Percentiles rank a stretch among this genome's conserved stretches.
phyloP scores from a whole-genome alignment of 2,888 invertebrate genomes.

The Chrysomela aeneicollis region DNA sequence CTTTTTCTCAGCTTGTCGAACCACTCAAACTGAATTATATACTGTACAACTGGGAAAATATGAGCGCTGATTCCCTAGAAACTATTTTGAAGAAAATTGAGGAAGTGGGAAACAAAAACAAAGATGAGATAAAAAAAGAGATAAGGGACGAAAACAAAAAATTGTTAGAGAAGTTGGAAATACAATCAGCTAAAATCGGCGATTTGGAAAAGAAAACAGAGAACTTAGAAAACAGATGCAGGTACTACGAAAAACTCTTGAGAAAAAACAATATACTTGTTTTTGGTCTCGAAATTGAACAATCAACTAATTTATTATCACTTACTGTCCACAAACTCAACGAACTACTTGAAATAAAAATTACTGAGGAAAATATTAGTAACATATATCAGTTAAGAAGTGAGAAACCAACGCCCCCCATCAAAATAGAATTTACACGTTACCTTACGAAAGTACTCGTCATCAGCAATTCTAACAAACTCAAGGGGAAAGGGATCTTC shows the following conservation, averaged over 20 bases:
- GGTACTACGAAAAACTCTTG: background rate
- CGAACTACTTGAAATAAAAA: background rate
- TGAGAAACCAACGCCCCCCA: no score
- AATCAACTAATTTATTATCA: background rate
- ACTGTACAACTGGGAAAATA: background rate
- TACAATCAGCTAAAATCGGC: background rate
- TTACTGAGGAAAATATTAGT: background rate
- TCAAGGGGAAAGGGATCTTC: no score
- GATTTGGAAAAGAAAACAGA: background rate
- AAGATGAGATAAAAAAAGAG: slow-evolving; percentile 2
- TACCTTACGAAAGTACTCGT: no score
- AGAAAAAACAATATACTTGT: slow-evolving; percentile 4
- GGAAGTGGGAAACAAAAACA: background rate
- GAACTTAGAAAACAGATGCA: background rate
- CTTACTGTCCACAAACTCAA: background rate
- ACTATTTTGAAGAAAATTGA: background rate
- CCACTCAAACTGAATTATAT: no score
- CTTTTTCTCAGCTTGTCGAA: background rate
- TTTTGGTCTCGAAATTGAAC: background rate
- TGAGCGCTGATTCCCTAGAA: background rate
- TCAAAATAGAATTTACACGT: no score
- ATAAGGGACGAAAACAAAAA: background rate
- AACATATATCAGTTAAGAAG: no score
- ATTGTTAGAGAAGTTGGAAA: background rate
- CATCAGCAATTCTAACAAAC: no score